Evolutionary conservation across 2,797 vertebrate genomes (phyloP), one percentile per base, ranked within the genome.

Genomic region (Halcyon chelicuti): DNA sequence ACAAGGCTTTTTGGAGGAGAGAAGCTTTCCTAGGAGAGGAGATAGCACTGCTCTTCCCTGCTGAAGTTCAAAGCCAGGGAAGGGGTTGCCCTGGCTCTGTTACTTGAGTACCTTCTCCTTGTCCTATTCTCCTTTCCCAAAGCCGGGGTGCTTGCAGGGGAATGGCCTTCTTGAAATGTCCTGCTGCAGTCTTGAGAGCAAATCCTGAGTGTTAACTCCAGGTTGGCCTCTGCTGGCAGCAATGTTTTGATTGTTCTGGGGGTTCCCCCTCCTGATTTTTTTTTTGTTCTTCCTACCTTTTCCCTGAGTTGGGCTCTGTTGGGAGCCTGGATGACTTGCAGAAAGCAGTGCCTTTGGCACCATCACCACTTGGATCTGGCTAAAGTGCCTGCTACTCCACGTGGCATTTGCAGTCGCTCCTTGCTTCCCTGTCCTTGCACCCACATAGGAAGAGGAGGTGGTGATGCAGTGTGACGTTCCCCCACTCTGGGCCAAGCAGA

Each of bases 371-470:
- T 57, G 47, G 31, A 57, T 54, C 67, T 76, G 94, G 93, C 60
- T 88, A 12, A 95, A 96, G 93, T 94, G 96, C 93, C 94, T 92
- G 88, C 92, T 75, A 40, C 86, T 47, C 31, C 44, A 10, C 3
- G 94, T 93, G 94, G 84, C 79, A 4, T 85, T 80, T 51, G 44
- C 39, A 63, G 84, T 58, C 0, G 0, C 57, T 82, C 65, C 72
- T 70, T 52, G 33, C 52, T 77, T 71, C 54, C 39, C 46, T 54
- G 25, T 65, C 71, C 73, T 78, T 49, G 47, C 44, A 73, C 31
- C 58, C 4, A 0, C 0, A 0, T 21, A 46, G 60, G 25, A 39
- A 47, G 39, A 73, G 22, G 19, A 58, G 49, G 21, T 52, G 66
- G 29, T 63, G 37, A 29, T 67, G 46, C 49, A 21, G 31, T 9